Conservation (phyloP, 2,797 vertebrate species). For the Ciconia nigra region DNA sequence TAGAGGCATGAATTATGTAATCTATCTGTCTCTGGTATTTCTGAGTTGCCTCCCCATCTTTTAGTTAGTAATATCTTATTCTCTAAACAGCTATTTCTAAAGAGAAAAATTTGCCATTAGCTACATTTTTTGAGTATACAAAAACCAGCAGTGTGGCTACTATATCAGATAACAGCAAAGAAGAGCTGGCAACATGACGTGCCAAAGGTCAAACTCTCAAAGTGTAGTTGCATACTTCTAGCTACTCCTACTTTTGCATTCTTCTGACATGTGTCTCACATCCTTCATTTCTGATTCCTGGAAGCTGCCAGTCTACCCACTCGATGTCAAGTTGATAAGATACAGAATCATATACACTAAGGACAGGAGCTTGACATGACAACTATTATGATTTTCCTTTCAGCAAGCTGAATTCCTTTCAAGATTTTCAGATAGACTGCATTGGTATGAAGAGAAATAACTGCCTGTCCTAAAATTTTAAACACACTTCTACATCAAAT, state of each 20-base stretch:
- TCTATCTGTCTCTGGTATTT: background rate
- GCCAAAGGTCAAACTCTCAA: background rate
- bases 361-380: background rate
- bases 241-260: background rate
- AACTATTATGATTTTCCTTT: background rate
- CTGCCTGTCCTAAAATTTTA: background rate
- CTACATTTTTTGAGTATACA: background rate
- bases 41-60: background rate
- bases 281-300: background rate
- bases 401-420: background rate
- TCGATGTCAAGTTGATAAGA: background rate
- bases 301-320: background rate
- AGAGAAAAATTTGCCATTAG: background rate
- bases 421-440: background rate
- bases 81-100: background rate
- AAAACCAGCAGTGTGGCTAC: background rate
- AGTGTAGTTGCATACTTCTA: background rate
- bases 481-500: background rate
- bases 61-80: background rate
- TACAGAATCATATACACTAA: background rate
- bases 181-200: background rate
- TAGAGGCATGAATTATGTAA: background rate
- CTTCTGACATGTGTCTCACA: background rate
- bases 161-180: background rate
- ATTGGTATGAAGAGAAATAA: background rate